Percentiles rank a stretch among this genome's conserved stretches.
Conservation (phyloP, 2,888 invertebrate genomes). For the Metallyticus violacea region DNA sequence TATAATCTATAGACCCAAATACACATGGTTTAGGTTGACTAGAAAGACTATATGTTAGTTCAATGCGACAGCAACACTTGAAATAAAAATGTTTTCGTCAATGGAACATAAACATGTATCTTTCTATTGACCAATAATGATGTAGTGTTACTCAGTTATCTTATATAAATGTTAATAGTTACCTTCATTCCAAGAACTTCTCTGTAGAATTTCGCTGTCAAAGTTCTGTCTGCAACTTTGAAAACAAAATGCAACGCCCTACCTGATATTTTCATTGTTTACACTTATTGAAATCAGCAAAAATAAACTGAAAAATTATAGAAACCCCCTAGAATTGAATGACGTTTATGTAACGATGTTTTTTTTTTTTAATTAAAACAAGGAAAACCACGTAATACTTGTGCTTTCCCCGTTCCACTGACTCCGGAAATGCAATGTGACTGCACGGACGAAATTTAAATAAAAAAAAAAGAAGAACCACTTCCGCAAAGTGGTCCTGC, state of each 20-base stretch:
- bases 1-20: no score
- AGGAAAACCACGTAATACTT: no score
- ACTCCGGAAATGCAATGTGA: no score
- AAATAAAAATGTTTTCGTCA: no score
- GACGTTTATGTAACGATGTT: neutral
- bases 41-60: no score
- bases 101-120: neutral
- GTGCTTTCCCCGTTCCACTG: no score
- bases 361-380: neutral
- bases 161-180: conserved; percentile 38
- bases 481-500: no score
- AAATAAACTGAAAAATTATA: neutral
- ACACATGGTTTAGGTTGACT: no score
- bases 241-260: conserved; percentile 95
- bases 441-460: no score
- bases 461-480: no score
- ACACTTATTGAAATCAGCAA: neutral
- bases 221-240: conserved; percentile 86
- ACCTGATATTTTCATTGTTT: conserved; percentile 50
- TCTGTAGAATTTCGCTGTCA: conserved; percentile 83
- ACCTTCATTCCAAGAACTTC: conserved; percentile 95
- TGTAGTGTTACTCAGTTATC: neutral
- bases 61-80: no score
- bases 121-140: neutral
- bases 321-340: neutral